Conservation (phyloP, 2,113 vertebrate species). For the Cettia cetti region DNA sequence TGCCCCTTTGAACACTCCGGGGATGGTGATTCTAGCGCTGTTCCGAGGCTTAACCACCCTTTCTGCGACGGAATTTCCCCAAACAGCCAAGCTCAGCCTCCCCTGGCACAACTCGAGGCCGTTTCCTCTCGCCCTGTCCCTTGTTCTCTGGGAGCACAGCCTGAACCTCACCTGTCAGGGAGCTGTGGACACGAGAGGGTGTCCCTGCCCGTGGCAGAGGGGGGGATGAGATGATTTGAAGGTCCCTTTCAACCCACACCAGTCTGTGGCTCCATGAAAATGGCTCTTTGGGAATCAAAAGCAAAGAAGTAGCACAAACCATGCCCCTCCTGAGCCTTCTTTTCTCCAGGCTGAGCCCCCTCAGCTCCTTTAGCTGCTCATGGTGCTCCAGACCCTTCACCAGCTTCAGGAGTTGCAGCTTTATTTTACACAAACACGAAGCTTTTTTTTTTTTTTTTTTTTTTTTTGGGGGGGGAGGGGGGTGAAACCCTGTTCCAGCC, state of each 20-base stretch:
- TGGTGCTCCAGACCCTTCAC: not conserved
- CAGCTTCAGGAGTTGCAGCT: fast-evolving
- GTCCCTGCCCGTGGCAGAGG: not conserved
- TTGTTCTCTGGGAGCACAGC: not conserved
- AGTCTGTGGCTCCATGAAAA: not conserved
- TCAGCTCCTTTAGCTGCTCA: not conserved
- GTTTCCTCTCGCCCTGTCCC: not conserved
- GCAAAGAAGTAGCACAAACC: not conserved
- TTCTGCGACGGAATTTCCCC: fast-evolving
- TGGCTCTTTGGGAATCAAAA: not conserved
- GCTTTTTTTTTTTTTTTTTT: too few species aligned
- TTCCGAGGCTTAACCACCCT: not conserved
- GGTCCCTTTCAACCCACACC: not conserved
- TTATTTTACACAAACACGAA: fast-evolving
- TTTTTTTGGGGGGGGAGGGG: too few species aligned
- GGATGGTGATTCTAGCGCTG: not conserved
- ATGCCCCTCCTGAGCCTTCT: not conserved
- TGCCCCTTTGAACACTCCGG: not conserved
- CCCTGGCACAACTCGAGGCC: not conserved
- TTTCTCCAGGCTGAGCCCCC: not conserved
- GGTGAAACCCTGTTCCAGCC: fast-evolving
- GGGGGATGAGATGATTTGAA: not conserved
- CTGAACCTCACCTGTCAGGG: too few species aligned
- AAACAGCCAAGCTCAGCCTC: not conserved
- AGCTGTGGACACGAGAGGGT: fast-evolving